Evolutionary conservation across 1,140 invertebrate species (phyloP).

Genomic region (Protaetia brevitarsis): DNA sequence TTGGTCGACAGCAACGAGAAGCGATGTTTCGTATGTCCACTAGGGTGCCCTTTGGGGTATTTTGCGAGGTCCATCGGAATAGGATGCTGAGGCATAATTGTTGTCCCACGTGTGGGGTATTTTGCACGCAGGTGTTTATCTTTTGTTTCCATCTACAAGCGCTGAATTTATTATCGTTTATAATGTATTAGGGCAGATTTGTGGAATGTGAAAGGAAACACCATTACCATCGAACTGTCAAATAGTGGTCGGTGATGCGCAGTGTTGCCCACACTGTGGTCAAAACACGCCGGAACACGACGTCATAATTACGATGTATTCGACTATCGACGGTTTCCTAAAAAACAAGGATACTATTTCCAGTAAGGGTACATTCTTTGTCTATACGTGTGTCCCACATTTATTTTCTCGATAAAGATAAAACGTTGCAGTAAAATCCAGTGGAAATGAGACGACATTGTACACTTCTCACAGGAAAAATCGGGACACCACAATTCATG

Average conservation of each 20-base stretch:
- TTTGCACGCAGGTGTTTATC: constrained; percentile 74
- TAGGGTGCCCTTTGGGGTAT: constrained; percentile 77
- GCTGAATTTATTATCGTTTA: constrained; percentile 23
- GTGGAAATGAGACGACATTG: too few relatives aligned
- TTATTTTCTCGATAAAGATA: too few relatives aligned
- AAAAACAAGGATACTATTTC: constrained; percentile 47
- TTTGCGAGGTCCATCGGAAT: constrained; percentile 77
- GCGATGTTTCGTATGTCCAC: constrained; percentile 70
- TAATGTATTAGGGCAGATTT: constrained; percentile 59
- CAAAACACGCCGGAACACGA: constrained; percentile 54
- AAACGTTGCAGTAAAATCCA: too few relatives aligned
- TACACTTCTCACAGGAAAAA: too few relatives aligned
- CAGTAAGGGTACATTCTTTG: background rate
- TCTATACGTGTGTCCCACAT: too few relatives aligned
- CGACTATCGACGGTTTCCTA: constrained; percentile 57
- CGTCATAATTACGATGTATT: constrained; percentile 60
- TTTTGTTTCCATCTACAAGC: constrained; percentile 1
- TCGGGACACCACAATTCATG: too few relatives aligned
- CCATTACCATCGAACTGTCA: constrained; percentile 68
- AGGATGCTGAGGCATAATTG: constrained; percentile 79
- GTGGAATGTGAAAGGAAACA: constrained; percentile 64
- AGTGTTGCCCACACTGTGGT: constrained; percentile 70
- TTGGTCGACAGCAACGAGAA: constrained; percentile 32
- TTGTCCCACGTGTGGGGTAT: constrained; percentile 86
- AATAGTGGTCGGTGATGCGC: constrained; percentile 43